These are phyloP conservation scores for Neodon shergylaensis DNA, from an alignment of 2,113 vertebrate genomes.

Conservation along the genomic window DNA sequence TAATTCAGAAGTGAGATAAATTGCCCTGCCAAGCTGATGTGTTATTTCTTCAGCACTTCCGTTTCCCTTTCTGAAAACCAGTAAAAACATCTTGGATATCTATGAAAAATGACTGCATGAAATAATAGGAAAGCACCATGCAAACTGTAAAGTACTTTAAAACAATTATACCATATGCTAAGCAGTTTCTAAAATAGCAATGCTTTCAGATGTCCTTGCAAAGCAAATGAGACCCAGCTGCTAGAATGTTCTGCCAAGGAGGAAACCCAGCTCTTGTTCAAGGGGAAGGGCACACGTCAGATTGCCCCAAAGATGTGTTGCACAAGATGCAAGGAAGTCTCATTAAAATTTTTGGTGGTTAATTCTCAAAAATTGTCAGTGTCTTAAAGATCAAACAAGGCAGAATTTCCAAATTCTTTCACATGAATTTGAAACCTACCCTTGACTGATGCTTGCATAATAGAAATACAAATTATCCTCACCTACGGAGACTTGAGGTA, in stretches of 20 bases:
- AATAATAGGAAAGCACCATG: slow-evolving; percentile 43
- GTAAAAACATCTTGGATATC: not conserved
- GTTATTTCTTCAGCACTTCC: slow-evolving; percentile 22
- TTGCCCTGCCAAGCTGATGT: not conserved
- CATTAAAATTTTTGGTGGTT: slow-evolving; percentile 42
- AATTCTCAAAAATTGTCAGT: slow-evolving; percentile 61
- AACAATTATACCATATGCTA: slow-evolving; percentile 65
- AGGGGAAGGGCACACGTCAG: slow-evolving; percentile 57
- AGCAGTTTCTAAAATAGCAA: slow-evolving; percentile 70
- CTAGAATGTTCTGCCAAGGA: slow-evolving; percentile 42
- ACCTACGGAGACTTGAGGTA: slow-evolving; percentile 70
- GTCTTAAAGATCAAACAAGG: slow-evolving; percentile 77
- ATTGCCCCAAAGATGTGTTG: slow-evolving; percentile 59
- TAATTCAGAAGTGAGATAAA: slow-evolving; percentile 14
- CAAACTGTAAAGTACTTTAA: slow-evolving; percentile 67
- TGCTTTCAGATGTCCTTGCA: slow-evolving; percentile 70
- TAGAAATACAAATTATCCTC: slow-evolving; percentile 77
- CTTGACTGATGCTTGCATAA: slow-evolving; percentile 21
- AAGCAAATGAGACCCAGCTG: slow-evolving; percentile 77
- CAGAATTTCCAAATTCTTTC: slow-evolving; percentile 57
- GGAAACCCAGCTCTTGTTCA: slow-evolving; percentile 63
- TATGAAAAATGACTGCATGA: slow-evolving; percentile 45
- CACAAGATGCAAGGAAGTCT: slow-evolving; percentile 53
- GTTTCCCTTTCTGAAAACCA: slow-evolving; percentile 52
- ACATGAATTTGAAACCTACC: slow-evolving; percentile 66